These are phyloP conservation scores for Heliconius nattereri DNA, from an alignment of 1,140 invertebrate genomes.

Conservation along the genomic window DNA sequence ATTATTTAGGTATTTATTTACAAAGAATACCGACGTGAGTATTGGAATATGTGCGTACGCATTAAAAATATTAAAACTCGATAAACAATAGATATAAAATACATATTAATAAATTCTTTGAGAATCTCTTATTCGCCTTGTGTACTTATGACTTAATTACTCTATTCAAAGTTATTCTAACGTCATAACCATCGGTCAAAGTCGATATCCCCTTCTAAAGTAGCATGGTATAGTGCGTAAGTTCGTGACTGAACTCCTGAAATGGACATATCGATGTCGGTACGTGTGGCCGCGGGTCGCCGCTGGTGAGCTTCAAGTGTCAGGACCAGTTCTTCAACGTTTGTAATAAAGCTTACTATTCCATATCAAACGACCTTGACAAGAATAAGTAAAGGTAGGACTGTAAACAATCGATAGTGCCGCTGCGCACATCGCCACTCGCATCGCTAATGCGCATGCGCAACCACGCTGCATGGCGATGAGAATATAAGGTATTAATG, in stretches of 20 bases:
- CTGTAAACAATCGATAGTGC: slow-evolving; percentile 74
- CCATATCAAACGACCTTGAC: slow-evolving; percentile 44
- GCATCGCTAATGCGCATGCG: slow-evolving; percentile 71
- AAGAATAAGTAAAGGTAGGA: slow-evolving; percentile 48
- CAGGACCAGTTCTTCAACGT: slow-evolving; percentile 37
- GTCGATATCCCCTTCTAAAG: slow-evolving; percentile 69
- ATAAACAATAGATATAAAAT: slow-evolving; percentile 33
- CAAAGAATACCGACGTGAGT: slow-evolving; percentile 8
- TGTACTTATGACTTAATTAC: slow-evolving; percentile 74
- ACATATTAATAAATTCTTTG: slow-evolving; percentile 57
- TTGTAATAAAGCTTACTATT: slow-evolving; percentile 52
- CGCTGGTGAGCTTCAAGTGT: slow-evolving; percentile 15
- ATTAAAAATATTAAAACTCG: slow-evolving; percentile 25
- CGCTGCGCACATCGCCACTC: slow-evolving; percentile 53
- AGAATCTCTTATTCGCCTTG: slow-evolving; percentile 55
- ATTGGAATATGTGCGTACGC: slow-evolving; percentile 15
- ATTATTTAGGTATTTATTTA: background rate
- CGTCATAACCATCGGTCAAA: slow-evolving; percentile 74
- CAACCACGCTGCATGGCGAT: slow-evolving; percentile 67
- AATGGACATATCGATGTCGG: slow-evolving; percentile 67
- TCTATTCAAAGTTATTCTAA: slow-evolving; percentile 78
- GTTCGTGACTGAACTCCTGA: slow-evolving; percentile 76
- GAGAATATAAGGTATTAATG: slow-evolving; percentile 57
- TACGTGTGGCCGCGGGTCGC: slow-evolving; percentile 53
- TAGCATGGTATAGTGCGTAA: slow-evolving; percentile 59